Percentiles rank a stretch among this genome's conserved stretches.
Evolutionary conservation across 2,113 vertebrate genomes (phyloP).

Genomic region (Lophochroa leadbeateri): DNA sequence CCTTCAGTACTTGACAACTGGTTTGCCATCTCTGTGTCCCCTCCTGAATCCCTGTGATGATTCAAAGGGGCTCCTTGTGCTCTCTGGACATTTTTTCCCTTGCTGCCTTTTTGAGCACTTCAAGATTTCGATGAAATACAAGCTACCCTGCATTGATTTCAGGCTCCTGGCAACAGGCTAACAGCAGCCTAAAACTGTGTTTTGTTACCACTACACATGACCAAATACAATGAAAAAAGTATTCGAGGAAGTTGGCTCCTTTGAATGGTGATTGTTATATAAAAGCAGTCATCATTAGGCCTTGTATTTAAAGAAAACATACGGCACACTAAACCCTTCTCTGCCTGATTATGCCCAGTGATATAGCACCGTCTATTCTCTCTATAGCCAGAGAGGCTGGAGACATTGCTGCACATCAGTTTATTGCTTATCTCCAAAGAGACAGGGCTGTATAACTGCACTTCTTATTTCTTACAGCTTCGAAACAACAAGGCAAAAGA

Average conservation of each 20-base stretch:
- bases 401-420: not conserved
- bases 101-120: not conserved
- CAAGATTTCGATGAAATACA: not conserved
- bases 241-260: not conserved
- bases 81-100: not conserved
- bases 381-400: not conserved
- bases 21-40: not conserved
- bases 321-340: not conserved
- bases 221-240: not conserved
- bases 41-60: not conserved
- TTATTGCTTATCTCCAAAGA: not conserved
- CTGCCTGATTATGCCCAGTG: not conserved
- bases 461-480: conserved; percentile 75
- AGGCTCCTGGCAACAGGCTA: not conserved
- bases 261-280: not conserved
- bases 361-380: not conserved
- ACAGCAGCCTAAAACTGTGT: not conserved
- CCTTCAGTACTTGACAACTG: not conserved
- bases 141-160: not conserved
- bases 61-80: not conserved
- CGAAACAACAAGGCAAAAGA: conserved; percentile 92
- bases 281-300: not conserved
- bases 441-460: conserved; percentile 66
- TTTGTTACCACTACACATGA: not conserved
- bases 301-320: not conserved